Evolutionary conservation across 2,113 vertebrate genomes (phyloP).

Genomic region (Sturnus vulgaris): DNA sequence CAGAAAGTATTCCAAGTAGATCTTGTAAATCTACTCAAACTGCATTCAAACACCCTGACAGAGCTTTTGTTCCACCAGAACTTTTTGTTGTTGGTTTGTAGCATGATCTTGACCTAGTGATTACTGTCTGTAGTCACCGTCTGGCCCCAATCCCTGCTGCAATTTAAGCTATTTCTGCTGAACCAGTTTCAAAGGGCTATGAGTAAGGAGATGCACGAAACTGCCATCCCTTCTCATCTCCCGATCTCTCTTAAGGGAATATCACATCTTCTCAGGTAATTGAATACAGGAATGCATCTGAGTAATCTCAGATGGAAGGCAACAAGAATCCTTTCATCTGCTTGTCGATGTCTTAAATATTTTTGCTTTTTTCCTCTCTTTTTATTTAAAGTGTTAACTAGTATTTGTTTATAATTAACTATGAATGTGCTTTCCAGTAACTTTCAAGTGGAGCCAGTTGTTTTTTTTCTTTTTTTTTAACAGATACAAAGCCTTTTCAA

Average conservation of each 20-base stretch:
- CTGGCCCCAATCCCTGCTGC: slow-evolving; percentile 61
- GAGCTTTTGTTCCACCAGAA: neutral
- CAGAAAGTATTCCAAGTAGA: neutral
- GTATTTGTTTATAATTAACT: slow-evolving; percentile 74
- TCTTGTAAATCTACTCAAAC: neutral
- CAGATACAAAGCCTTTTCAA: slow-evolving; percentile 29
- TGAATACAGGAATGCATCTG: slow-evolving; percentile 78
- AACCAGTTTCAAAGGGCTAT: slow-evolving; percentile 60
- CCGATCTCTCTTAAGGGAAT: slow-evolving; percentile 73
- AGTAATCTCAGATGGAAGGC: slow-evolving; percentile 73
- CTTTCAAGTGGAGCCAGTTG: slow-evolving; percentile 61
- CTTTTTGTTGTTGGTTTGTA: slow-evolving; percentile 17
- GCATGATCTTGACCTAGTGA: slow-evolving; percentile 34
- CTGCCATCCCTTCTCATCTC: slow-evolving; percentile 65
- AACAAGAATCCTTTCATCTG: slow-evolving; percentile 69
- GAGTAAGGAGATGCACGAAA: slow-evolving; percentile 63
- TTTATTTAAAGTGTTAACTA: slow-evolving; percentile 73
- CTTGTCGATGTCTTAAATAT: slow-evolving; percentile 70
- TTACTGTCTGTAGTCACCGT: slow-evolving; percentile 16
- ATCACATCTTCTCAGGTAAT: slow-evolving; percentile 80
- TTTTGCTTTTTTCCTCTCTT: slow-evolving; percentile 14
- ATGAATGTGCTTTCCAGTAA: slow-evolving; percentile 56
- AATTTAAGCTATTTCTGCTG: slow-evolving; percentile 67
- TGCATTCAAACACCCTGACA: neutral
- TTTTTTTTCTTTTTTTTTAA: neutral